Base-by-base conservation (phyloP, 2,888 invertebrate species). In the Caenorhabditis plicata region DNA sequence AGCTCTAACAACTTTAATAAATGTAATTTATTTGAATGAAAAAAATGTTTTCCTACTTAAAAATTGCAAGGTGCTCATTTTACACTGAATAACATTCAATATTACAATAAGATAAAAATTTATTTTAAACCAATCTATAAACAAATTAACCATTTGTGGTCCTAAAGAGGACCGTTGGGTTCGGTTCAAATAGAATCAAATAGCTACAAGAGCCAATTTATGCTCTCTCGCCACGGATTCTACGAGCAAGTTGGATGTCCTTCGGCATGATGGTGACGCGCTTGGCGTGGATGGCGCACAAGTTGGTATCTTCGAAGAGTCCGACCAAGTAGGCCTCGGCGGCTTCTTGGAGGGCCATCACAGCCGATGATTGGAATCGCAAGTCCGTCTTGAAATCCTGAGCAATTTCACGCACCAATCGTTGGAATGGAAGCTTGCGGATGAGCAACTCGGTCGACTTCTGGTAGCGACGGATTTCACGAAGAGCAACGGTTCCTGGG, bases 181-280 rank as follows among this genome's bases (percentile, higher is more conserved):
- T n/a, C n/a, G n/a, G n/a, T n/a, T n/a, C n/a, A n/a, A n/a, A n/a
- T n/a, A n/a, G n/a, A n/a, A n/a, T n/a, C n/a, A n/a, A n/a, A n/a
- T n/a, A n/a, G n/a, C n/a, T n/a, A n/a, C n/a, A n/a, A n/a, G n/a
- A n/a, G n/a, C n/a, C n/a, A n/a, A n/a, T n/a, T n/a, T n/a, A n/a
- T n/a, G n/a, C n/a, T n/a, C n/a, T n/a, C n/a, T n/a, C n/a, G n/a
- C 93, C 85, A 92, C 71, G 64, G 60, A 74, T 72, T 41, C 69
- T 60, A 35, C 36, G 36, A 36, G 36, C 36, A 5, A 36, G 36
- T 36, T 72, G 73, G 81, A 94, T 93, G 83, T 94, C 93, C 85
- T 93, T 94, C 77, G 94, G 94, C 93, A 94, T 94, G 85, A 94
- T 94, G 71, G 94, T 94, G 56, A 94, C 93, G 80, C 93, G 88